phyloP scores from a whole-genome alignment of 2,888 invertebrate species.

The Pristionchus mayeri region DNA sequence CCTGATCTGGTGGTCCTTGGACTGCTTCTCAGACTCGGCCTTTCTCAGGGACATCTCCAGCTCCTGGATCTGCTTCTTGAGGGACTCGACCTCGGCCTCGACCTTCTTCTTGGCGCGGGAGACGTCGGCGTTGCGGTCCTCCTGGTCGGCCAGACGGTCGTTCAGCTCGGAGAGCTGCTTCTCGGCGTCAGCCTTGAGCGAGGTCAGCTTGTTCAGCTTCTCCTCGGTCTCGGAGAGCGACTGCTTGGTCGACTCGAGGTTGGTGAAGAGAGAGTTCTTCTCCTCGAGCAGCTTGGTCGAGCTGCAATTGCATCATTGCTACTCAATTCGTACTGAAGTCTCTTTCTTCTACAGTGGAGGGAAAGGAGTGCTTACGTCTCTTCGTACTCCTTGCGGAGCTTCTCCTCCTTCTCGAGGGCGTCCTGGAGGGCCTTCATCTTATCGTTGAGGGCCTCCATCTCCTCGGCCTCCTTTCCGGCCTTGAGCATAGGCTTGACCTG shows the following conservation, averaged over 20 bases:
- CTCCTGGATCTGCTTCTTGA: conserved; percentile 78
- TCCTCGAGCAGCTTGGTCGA: conserved; percentile 81
- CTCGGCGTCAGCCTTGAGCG: conserved; percentile 97
- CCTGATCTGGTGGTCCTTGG: conserved; percentile 75
- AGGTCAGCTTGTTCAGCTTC: conserved; percentile 97
- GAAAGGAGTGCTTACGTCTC: conserved; percentile 76
- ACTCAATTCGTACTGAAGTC: neutral
- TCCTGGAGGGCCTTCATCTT: conserved; percentile 89
- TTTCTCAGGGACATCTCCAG: conserved; percentile 72
- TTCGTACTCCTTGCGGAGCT: conserved; percentile 96
- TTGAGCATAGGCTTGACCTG: conserved; percentile 71
- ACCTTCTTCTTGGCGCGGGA: conserved; percentile 81
- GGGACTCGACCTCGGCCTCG: conserved; percentile 92
- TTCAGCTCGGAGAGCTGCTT: conserved; percentile 81
- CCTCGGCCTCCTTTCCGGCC: conserved; percentile 73
- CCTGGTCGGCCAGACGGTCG: conserved; percentile 80
- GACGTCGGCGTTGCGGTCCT: conserved; percentile 74
- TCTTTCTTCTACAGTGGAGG: neutral
- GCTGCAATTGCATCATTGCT: neutral
- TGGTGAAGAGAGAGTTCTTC: conserved; percentile 77
- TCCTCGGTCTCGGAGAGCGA: conserved; percentile 83
- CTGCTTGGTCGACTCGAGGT: conserved; percentile 76
- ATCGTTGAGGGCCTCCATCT: conserved; percentile 66
- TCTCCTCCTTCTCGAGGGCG: conserved; percentile 95
- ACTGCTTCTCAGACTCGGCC: conserved; percentile 73